Evolutionary conservation across 2,888 invertebrate species (phyloP), one percentile per base, ranked within the genome.

Genomic region (Griposia aprilina): DNA sequence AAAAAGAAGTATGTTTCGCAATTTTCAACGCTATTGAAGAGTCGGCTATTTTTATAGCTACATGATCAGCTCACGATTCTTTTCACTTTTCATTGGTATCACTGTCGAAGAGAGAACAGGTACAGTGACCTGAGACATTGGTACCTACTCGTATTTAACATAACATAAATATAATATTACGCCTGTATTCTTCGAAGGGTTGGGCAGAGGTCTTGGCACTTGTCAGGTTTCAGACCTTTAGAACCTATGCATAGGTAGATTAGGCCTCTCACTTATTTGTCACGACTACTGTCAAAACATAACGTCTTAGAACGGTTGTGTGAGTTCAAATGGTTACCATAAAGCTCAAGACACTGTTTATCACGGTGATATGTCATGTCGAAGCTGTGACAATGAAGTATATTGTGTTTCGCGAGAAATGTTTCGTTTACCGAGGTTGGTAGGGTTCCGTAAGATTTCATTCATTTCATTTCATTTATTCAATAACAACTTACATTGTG

Each of bases 331-430:
- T 63, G 41, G 78, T 57, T 67, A 63, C 68, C 65, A 70, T 78
- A 82, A 65, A 52, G 68, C 72, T 74, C 73, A 65, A 74, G 75
- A 55, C 74, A 26, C 69, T 68, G 62, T 78, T 80, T 82, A 85
- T 82, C 78, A 60, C 13, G 48, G 76, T 69, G 72, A 85, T 85
- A 80, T 62, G 74, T 85, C 82, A 78, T 80, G 57, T 75, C 76
- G 68, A 72, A 69, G 67, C 55, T 13, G 50, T 70, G 85, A 85
- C 76, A 82, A 78, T 80, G 67, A 76, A 41, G 48, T 59, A 74
- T 80, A 30, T 63, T 59, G 69, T 71, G 41, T 73, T 70, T 52
- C 57, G 62, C 76, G 55, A 76, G 52, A 77, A 70, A 68, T 83
- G 70, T 74, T 62, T 73, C 73, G 41, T 69, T 67, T 76, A 15